Evolutionary conservation across 2,797 vertebrate genomes (phyloP).

Genomic region (Coluber constrictor): DNA sequence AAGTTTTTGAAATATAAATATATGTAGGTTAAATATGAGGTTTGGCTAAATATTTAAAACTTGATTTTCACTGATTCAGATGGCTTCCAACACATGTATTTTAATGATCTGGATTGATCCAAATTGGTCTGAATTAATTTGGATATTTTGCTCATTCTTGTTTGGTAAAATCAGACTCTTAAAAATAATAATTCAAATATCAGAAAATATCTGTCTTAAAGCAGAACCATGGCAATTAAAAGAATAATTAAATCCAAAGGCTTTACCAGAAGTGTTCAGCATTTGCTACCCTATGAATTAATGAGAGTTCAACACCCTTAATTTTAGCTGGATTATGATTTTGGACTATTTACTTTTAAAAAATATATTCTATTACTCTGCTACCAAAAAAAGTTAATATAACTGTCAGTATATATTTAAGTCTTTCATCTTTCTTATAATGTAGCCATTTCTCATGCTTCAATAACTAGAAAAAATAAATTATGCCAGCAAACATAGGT

Average conservation of each 20-base stretch:
- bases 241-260: not conserved
- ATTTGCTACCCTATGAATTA: not conserved
- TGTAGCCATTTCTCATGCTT: not conserved
- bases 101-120: not conserved
- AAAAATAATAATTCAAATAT: not conserved
- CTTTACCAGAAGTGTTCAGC: not conserved
- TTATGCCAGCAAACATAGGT: slow-evolving; percentile 68
- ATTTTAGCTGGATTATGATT: not conserved
- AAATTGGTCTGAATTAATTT: not conserved
- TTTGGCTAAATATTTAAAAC: not conserved
- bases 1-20: not conserved
- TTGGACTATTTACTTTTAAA: not conserved
- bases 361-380: not conserved
- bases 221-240: not conserved
- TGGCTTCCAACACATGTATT: not conserved
- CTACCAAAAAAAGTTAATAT: not conserved
- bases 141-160: not conserved
- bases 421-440: slow-evolving; percentile 21
- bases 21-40: not conserved
- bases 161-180: not conserved
- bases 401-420: slow-evolving; percentile 1
- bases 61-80: not conserved
- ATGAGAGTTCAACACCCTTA: not conserved
- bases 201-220: not conserved
- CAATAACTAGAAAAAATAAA: slow-evolving; percentile 54